These are phyloP conservation scores for Limenitis arthemis DNA, from an alignment of 2,888 invertebrate genomes.

Conservation along the genomic window DNA sequence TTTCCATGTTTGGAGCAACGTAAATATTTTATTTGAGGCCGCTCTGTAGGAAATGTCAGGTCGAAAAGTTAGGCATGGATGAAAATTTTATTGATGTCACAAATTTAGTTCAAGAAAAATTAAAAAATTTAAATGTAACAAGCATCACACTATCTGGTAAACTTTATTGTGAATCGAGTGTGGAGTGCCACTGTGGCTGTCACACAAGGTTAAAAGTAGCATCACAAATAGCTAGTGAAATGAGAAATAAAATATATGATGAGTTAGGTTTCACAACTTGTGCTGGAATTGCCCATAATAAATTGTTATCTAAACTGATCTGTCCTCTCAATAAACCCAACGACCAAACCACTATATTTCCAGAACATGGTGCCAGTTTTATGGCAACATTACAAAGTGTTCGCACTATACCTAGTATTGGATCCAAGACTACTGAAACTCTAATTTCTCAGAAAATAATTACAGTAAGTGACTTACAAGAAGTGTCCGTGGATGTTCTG, in stretches of 20 bases:
- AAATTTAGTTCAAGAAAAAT: conserved; percentile 71
- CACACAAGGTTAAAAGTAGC: conserved; percentile 77
- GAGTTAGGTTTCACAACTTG: conserved; percentile 84
- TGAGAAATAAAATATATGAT: conserved; percentile 77
- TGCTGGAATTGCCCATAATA: conserved; percentile 89
- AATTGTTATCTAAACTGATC: conserved; percentile 84
- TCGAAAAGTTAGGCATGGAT: conserved; percentile 88
- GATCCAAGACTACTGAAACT: conserved; percentile 77
- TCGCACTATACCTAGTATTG: conserved; percentile 82
- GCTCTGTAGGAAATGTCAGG: conserved; percentile 83
- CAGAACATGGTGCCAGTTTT: conserved; percentile 76
- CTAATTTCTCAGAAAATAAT: conserved; percentile 76
- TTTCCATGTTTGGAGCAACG: conserved; percentile 77
- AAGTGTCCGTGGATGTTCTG: conserved; percentile 68
- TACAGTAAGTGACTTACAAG: conserved; percentile 78
- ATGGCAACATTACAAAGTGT: conserved; percentile 76
- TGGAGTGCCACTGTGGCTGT: conserved; percentile 83
- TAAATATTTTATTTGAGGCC: conserved; percentile 83
- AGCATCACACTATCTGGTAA: conserved; percentile 67
- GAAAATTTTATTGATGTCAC: conserved; percentile 90
- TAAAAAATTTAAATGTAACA: conserved; percentile 47
- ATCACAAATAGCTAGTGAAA: conserved; percentile 82
- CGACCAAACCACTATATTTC: conserved; percentile 84
- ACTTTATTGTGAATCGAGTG: conserved; percentile 68
- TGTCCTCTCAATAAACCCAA: conserved; percentile 84